Conservation (phyloP, 1,140 invertebrate species). For the Potamilus streckersoni region DNA sequence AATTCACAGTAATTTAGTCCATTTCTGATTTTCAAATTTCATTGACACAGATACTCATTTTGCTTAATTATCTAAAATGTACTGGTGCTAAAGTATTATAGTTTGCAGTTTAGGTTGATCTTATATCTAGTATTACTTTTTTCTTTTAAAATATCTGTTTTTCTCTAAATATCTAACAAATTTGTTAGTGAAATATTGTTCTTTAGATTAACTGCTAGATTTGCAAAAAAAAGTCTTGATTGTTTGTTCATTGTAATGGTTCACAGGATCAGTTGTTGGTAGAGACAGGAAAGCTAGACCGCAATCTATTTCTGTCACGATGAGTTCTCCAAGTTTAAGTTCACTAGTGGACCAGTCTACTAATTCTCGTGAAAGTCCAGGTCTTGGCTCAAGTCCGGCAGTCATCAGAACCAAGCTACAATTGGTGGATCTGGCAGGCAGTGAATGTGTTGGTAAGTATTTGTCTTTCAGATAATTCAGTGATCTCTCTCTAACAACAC, state of each 20-base stretch:
- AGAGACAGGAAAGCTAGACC: conserved; percentile 31
- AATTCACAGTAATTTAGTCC: too few species aligned
- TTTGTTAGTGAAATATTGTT: neutral
- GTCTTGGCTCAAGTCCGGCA: conserved; percentile 15
- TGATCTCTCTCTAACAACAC: too few species aligned
- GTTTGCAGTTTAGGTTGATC: too few species aligned
- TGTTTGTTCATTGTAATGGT: too few species aligned
- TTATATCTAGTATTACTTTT: too few species aligned
- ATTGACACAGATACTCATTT: too few species aligned
- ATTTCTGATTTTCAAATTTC: too few species aligned
- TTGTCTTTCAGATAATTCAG: neutral
- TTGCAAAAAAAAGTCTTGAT: too few species aligned
- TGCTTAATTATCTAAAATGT: too few species aligned
- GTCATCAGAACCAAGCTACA: conserved; percentile 77
- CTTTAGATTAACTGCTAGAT: too few species aligned
- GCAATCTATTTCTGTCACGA: conserved; percentile 12
- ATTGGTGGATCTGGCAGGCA: conserved; percentile 93
- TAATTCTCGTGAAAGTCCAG: neutral
- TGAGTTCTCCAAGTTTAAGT: neutral
- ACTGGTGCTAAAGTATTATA: too few species aligned
- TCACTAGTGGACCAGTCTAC: neutral
- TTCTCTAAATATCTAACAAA: conserved; percentile 2
- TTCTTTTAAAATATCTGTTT: neutral
- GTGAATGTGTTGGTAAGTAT: conserved; percentile 79
- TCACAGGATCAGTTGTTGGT: conserved; percentile 21